Evolutionary conservation across 2,113 vertebrate genomes (phyloP), one percentile per base, ranked within the genome.

Genomic region (Heterotis niloticus): DNA sequence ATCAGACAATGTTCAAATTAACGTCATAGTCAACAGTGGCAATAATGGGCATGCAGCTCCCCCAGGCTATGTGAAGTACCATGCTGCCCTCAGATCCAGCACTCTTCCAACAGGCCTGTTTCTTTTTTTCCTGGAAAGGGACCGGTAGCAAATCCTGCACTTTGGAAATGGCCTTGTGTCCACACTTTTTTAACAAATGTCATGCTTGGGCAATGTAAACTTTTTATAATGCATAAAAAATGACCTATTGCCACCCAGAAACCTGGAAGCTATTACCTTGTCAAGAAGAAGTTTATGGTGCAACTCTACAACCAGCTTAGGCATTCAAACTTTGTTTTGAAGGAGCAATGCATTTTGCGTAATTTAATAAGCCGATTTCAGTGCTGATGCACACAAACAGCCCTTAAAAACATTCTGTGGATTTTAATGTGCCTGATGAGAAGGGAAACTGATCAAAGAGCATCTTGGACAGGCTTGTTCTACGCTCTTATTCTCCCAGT

Each of bases 1-100:
- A 76, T 76, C 28, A 64, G 18, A 34, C 60, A 28, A 64, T 64
- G 57, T 51, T 64, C 64, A 76, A 64, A 64, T 74, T 57, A 74
- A 74, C 71, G 57, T 74, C 4, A 14, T 12, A 57, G 26, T 74
- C 71, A 74, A 57, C 52, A 74, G 13, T 23, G 16, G 23, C 56
- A 52, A 73, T 73, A 52, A 73, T 73, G 44, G 23, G 20, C 52
- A 73, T 52, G 56, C 13, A 52, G 51, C 20, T n/a, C n/a, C n/a
- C n/a, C n/a, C n/a, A n/a, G n/a, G n/a, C n/a, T n/a, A n/a, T n/a
- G n/a, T n/a, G n/a, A n/a, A n/a, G n/a, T n/a, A n/a, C n/a, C n/a
- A n/a, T n/a, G n/a, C n/a, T n/a, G n/a, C n/a, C n/a, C n/a, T n/a
- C n/a, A n/a, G n/a, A n/a, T n/a, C n/a, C n/a, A n/a, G n/a, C n/a